Evolutionary conservation across 2,888 invertebrate genomes (phyloP).

Genomic region (Brachylomia viminalis): DNA sequence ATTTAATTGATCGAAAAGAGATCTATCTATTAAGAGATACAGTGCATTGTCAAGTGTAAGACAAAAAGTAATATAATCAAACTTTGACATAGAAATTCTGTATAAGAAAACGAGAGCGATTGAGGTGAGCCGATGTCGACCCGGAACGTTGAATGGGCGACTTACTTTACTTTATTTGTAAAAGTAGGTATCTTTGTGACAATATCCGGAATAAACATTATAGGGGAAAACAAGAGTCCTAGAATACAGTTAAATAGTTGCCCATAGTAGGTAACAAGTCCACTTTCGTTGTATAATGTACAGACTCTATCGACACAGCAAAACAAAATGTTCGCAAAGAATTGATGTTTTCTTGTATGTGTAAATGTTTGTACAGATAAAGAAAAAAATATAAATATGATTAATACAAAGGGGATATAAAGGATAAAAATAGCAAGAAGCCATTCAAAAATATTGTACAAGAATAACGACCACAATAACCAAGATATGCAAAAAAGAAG

Average conservation of each 20-base stretch:
- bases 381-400: background rate
- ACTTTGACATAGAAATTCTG: conserved; percentile 5
- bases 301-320: background rate
- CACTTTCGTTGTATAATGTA: conserved; percentile 42
- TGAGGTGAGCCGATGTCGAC: conserved; percentile 9
- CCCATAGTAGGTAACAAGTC: conserved; percentile 31
- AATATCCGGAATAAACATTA: conserved; percentile 39
- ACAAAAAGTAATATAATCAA: background rate
- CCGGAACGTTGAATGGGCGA: conserved; percentile 20
- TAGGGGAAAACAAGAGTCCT: conserved; percentile 29
- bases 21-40: background rate
- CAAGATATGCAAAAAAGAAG: background rate
- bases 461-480: background rate
- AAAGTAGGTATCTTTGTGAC: conserved; percentile 21
- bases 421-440: background rate
- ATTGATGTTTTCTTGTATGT: background rate
- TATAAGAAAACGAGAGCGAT: conserved; percentile 25
- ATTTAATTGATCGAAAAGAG: background rate
- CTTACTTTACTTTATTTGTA: conserved; percentile 45
- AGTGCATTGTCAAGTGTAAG: background rate
- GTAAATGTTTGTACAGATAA: background rate
- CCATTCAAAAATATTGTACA: background rate
- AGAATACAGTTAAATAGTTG: conserved; percentile 48
- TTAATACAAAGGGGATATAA: background rate
- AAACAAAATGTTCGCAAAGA: too few species aligned